Percentiles rank a stretch among this genome's conserved stretches.
These are phyloP conservation scores for Coenonympha glycerion DNA, from an alignment of 2,888 invertebrate species.

Conservation along the genomic window DNA sequence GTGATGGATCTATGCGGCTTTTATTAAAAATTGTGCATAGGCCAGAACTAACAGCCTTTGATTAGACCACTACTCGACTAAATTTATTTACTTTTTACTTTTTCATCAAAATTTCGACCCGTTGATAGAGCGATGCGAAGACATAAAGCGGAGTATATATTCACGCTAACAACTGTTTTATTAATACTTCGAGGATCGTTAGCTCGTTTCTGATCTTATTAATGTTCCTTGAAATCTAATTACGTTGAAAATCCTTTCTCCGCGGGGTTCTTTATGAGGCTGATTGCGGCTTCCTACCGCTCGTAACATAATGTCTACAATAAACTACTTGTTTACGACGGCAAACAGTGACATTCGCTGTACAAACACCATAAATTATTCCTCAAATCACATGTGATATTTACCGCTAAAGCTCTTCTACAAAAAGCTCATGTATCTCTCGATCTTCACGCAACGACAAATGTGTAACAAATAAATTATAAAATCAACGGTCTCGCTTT, in stretches of 20 bases:
- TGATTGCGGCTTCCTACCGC: slow-evolving; percentile 41
- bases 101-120: background rate
- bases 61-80: slow-evolving; percentile 1
- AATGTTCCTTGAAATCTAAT: slow-evolving; percentile 28
- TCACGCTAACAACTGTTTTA: slow-evolving; percentile 20
- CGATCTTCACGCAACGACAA: slow-evolving; percentile 76
- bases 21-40: slow-evolving; percentile 21
- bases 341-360: slow-evolving; percentile 56
- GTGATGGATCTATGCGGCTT: slow-evolving; percentile 62
- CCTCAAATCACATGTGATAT: slow-evolving; percentile 72
- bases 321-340: slow-evolving; percentile 55
- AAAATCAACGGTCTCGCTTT: slow-evolving; percentile 71
- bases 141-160: slow-evolving; percentile 18
- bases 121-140: slow-evolving; percentile 6
- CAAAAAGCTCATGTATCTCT: slow-evolving; percentile 73
- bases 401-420: slow-evolving; percentile 58
- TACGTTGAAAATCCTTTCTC: slow-evolving; percentile 28
- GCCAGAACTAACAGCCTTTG: slow-evolving; percentile 7
- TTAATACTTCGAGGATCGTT: slow-evolving; percentile 19
- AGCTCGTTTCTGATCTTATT: slow-evolving; percentile 27
- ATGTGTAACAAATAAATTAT: slow-evolving; percentile 77
- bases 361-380: slow-evolving; percentile 72
- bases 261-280: slow-evolving; percentile 31
- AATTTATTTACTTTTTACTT: slow-evolving; percentile 5
- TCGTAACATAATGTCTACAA: slow-evolving; percentile 39